Base-by-base conservation (phyloP, 2,888 invertebrate genomes). In the Pocota personata region DNA sequence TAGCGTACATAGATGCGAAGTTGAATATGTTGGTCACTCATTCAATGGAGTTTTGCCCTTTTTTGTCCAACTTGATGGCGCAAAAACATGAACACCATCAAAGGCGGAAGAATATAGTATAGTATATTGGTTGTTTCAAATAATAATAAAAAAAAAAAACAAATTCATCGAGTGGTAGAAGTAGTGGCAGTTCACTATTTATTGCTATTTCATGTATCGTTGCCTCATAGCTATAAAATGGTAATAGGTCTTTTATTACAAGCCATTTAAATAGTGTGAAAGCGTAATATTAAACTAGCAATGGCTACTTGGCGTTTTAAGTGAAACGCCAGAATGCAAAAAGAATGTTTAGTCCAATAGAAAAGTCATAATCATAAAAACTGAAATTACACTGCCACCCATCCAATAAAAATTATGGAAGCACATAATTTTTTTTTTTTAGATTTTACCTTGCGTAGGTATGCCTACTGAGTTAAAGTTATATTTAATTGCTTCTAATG, bases 221-320 rank as follows among this genome's bases (percentile, higher is more conserved):
- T 40, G 40, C 40, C 40, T 40, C 3, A n/a, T 14, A 40, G 48
- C 14, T 72, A 37, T 27, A 60, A 72, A 72, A 40, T 58, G 35
- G 60, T 72, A 37, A 72, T 60, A 35, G 24, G 46, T 32, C 14
- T 71, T 58, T 71, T 71, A 71, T 57, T 46, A 37, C 71, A 21
- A 46, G 16, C 24, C 46, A 71, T 46, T 71, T 71, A 71, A 58
- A 57, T 35, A 57, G 57, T 71, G 71, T 71, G 71, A 71, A 58
- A 58, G 43, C 27, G 16, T 27, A 30, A 27, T 43, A 37, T 32
- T 16, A n/a, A n/a, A 24, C 24, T 5, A 27, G 10, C 27, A 27
- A 24, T 58, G 37, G 16, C 12, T 40, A 27, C 48, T 43, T 16
- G 52, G 24, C 37, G 19, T 7, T 24, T 43, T 27, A 35, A 24